These are phyloP conservation scores for Alviniconcha strummeri DNA, from an alignment of 2,888 invertebrate genomes.

Conservation along the genomic window DNA sequence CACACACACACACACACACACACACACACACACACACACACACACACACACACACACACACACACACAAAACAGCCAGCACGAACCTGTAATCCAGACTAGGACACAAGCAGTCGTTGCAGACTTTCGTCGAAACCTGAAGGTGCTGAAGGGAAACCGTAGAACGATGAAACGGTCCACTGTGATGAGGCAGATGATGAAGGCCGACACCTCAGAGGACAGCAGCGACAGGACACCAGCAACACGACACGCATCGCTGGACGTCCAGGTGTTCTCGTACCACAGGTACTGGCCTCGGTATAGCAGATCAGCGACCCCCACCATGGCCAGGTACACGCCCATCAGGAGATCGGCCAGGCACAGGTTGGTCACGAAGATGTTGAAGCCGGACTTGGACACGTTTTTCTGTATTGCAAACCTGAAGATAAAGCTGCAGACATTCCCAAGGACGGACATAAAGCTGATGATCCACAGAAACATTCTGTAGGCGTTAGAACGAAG, in stretches of 20 bases:
- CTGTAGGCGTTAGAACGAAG: background rate
- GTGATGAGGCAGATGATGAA: background rate
- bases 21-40: background rate
- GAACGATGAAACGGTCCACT: background rate
- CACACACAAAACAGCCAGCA: background rate
- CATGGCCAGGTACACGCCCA: slow-evolving; percentile 3
- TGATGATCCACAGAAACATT: background rate
- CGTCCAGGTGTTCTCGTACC: background rate
- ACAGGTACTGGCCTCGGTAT: background rate
- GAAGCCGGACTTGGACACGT: background rate
- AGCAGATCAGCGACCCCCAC: background rate
- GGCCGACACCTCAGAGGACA: slow-evolving; percentile 13
- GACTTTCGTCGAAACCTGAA: background rate
- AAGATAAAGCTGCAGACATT: background rate
- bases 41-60: slow-evolving; percentile 5
- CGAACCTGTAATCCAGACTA: background rate
- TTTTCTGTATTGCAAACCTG: no score
- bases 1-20: no score
- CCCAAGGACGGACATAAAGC: background rate
- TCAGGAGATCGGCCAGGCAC: background rate
- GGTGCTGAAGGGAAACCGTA: slow-evolving; percentile 6
- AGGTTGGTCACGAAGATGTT: background rate
- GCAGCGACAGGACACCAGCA: slow-evolving; percentile 1
- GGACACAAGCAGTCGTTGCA: background rate
- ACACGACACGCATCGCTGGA: background rate